phyloP scores from a whole-genome alignment of 2,888 invertebrate genomes.

The Leptinotarsa peninsularis region DNA sequence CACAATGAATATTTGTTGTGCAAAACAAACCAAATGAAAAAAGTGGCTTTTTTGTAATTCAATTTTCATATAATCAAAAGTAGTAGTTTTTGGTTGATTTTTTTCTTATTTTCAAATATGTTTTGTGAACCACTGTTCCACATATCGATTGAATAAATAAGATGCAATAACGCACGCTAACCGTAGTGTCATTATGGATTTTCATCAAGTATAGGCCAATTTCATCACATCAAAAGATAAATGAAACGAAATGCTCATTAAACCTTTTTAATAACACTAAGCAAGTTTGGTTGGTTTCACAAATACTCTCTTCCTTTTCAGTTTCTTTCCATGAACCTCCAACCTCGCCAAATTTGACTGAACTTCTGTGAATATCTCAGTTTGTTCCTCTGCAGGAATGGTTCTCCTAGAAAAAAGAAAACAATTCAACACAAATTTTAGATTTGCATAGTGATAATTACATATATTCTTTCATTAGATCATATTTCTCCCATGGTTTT shows the following conservation, averaged over 20 bases:
- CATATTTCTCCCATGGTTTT: slow-evolving; percentile 89
- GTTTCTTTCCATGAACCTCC: slow-evolving; percentile 74
- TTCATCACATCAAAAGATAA: neutral
- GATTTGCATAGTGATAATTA: slow-evolving; percentile 56
- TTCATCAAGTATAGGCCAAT: no score
- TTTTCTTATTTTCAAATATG: no score
- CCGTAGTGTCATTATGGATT: no score
- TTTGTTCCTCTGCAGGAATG: slow-evolving; percentile 90
- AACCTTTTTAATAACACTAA: slow-evolving; percentile 48
- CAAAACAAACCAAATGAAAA: no score
- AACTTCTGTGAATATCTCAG: slow-evolving; percentile 86
- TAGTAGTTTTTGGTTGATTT: no score
- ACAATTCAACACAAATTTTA: neutral
- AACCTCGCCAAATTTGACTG: slow-evolving; percentile 79
- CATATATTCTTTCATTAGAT: slow-evolving; percentile 94
- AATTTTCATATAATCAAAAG: no score
- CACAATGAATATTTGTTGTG: no score
- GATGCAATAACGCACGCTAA: no score
- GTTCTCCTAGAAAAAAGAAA: slow-evolving; percentile 71
- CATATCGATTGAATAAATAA: no score
- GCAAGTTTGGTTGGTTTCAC: slow-evolving; percentile 71
- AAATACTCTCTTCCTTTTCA: slow-evolving; percentile 74
- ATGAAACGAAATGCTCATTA: neutral
- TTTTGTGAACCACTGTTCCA: no score
- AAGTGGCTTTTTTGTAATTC: no score